phyloP scores from a whole-genome alignment of 1,140 invertebrate genomes.

The Caenorhabditis remanei region DNA sequence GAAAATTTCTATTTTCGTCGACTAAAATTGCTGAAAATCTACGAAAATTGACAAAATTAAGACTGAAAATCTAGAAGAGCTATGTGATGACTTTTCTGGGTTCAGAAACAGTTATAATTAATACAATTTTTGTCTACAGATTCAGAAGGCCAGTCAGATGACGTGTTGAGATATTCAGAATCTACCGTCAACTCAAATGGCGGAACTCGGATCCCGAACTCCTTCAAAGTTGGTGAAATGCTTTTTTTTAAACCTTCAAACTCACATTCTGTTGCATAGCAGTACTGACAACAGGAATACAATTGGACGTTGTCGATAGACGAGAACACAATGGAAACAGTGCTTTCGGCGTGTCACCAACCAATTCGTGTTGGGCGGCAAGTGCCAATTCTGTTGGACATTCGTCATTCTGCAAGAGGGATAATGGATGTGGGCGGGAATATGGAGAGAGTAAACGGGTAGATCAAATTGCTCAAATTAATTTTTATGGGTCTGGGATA shows the following conservation, averaged over 20 bases:
- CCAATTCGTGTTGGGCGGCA: slow-evolving; percentile 66
- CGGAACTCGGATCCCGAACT: no score
- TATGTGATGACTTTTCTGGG: no score
- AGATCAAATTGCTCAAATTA: background rate
- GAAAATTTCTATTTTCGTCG: no score
- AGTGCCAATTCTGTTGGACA: slow-evolving; percentile 65
- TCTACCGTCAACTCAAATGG: no score
- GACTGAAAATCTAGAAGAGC: no score
- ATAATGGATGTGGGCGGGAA: background rate
- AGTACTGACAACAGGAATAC: slow-evolving; percentile 62
- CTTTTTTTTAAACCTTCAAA: background rate
- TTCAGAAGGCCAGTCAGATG: no score
- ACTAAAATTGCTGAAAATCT: no score
- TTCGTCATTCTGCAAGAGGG: slow-evolving; percentile 63
- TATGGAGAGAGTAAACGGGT: background rate
- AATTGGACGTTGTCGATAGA: slow-evolving; percentile 57
- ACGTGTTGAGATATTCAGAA: no score
- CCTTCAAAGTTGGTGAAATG: no score
- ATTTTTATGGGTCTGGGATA: background rate
- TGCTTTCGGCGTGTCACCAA: slow-evolving; percentile 65
- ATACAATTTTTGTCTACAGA: no score
- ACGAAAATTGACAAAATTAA: no score
- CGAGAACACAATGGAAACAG: slow-evolving; percentile 64
- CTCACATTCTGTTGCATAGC: slow-evolving; percentile 10
- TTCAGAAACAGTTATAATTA: no score